phyloP scores from a whole-genome alignment of 2,888 invertebrate species.

The Rosalia funebris region DNA sequence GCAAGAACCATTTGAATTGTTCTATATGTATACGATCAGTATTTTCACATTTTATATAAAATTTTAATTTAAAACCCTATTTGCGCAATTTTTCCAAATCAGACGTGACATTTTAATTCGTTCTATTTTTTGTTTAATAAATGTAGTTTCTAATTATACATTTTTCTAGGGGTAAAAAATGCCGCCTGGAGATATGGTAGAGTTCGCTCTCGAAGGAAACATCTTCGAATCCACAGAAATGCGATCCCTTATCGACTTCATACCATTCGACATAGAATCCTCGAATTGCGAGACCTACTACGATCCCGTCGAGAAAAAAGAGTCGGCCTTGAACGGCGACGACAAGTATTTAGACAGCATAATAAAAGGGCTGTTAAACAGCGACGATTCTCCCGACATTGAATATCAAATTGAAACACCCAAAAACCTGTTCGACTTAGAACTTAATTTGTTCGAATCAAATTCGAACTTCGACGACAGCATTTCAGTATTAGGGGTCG shows the following conservation, averaged over 20 bases:
- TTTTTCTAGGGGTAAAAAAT: too few relatives aligned
- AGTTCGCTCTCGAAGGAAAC: conserved; percentile 38
- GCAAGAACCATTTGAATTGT: too few relatives aligned
- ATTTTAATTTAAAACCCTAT: too few relatives aligned
- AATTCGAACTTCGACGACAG: conserved; percentile 37
- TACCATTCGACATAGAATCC: conserved; percentile 45
- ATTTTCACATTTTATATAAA: too few relatives aligned
- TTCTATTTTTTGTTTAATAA: too few relatives aligned
- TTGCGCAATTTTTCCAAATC: too few relatives aligned
- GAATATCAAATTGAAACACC: conserved; percentile 31
- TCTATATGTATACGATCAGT: too few relatives aligned
- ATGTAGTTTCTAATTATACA: too few relatives aligned
- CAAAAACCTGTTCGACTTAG: conserved; percentile 35
- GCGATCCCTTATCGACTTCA: conserved; percentile 43
- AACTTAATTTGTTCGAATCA: conserved; percentile 30
- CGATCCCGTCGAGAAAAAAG: conserved; percentile 36
- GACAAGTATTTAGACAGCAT: conserved; percentile 50
- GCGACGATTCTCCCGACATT: conserved; percentile 30
- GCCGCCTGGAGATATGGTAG: conserved; percentile 36
- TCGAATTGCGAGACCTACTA: conserved; percentile 35
- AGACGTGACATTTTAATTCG: too few relatives aligned
- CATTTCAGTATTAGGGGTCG: conserved; percentile 56
- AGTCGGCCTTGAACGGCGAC: conserved; percentile 44
- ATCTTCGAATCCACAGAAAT: conserved; percentile 30
- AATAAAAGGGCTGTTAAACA: conserved; percentile 47